Percentiles rank a stretch among this genome's conserved stretches.
phyloP scores from a whole-genome alignment of 2,888 invertebrate genomes.

The Toxonevra muliebris region DNA sequence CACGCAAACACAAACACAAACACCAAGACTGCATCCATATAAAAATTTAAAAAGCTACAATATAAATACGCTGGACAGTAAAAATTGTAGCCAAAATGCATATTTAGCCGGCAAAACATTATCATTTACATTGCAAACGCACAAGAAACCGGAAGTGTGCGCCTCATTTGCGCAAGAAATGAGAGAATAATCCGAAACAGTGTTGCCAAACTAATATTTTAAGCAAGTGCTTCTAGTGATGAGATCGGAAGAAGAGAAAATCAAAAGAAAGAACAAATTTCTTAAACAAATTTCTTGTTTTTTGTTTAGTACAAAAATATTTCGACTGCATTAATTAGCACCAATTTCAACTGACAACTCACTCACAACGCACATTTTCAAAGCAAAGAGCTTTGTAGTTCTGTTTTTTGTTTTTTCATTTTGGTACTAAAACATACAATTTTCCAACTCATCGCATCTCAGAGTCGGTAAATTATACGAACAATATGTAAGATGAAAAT shows the following conservation, averaged over 20 bases:
- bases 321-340: slow-evolving; percentile 18
- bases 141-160: slow-evolving; percentile 42
- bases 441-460: background rate
- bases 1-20: slow-evolving; percentile 7
- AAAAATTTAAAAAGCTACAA: background rate
- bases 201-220: background rate
- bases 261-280: slow-evolving; percentile 1
- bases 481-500: slow-evolving; percentile 16
- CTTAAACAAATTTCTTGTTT: background rate
- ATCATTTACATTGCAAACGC: slow-evolving; percentile 43
- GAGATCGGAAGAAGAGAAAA: slow-evolving; percentile 7
- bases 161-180: background rate
- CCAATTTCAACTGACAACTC: slow-evolving; percentile 5
- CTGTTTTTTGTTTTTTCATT: slow-evolving; percentile 1
- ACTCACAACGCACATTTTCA: background rate
- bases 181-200: background rate
- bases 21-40: background rate
- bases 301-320: background rate
- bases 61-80: background rate
- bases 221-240: background rate
- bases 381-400: slow-evolving; percentile 2
- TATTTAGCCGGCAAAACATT: slow-evolving; percentile 40
- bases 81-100: slow-evolving; percentile 31
- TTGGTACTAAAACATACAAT: slow-evolving; percentile 20
- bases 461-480: too few relatives aligned